Base-by-base conservation (phyloP, 1,140 invertebrate genomes). In the Brachionus rotundiformis region DNA sequence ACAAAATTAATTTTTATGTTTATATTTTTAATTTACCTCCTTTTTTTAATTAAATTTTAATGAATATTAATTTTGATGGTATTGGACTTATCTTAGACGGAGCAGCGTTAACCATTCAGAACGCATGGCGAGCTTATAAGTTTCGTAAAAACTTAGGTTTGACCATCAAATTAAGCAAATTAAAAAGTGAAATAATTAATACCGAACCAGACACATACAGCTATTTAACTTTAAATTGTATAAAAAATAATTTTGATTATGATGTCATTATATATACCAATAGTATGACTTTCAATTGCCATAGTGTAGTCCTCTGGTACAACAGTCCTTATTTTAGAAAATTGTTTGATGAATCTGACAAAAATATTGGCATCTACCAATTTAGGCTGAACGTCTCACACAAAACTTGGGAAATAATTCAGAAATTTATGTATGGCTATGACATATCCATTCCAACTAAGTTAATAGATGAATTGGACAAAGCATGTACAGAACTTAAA, bases 11-110 rank as follows among this genome's bases (percentile, higher is more conserved):
- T 63, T 27, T 33, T 63, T 33, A 33, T 63, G 25, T 63, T 33
- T 23, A 31, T 29, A n/a, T 31, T 63, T 7, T 68, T 31, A 73
- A 73, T 73, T 73, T 73, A 44, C 68, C 68, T 73, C 68, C 36
- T 73, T 73, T 73, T 68, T 73, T 73, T 13, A 71, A 36, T 71
- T 36, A 36, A 36, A 19, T 63, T 63, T 63, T 3, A 63, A 71
- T 73, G 68, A 73, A 73, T 73, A 19, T 73, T n/a, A 44, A 73
- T 44, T 25, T 73, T 27, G 25, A 73, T 25, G 10, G 23, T 8
- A 25, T 73, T 3, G 36, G 19, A 19, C 41, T 73, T 44, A 44
- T 73, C n/a, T 27, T 73, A 23, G 27, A 73, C 19, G 68, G 68
- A 31, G 68, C 68, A 44, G 68, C 68, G 6, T 13, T 73, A 25